Conservation (phyloP, 2,113 vertebrate genomes). For the Grantiella picta region DNA sequence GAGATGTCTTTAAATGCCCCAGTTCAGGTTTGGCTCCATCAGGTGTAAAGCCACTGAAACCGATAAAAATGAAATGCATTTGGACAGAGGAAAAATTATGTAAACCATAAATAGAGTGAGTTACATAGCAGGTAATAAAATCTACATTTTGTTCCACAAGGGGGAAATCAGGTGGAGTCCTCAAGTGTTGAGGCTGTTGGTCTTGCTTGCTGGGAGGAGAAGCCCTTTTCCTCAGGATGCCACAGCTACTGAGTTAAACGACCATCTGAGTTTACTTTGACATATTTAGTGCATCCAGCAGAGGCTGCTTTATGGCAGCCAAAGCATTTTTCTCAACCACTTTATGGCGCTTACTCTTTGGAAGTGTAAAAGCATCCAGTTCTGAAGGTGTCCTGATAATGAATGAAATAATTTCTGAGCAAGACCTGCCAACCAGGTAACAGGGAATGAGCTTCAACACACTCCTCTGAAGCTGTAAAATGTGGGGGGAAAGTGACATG, state of each 20-base stretch:
- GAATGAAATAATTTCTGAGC: slow-evolving; percentile 26
- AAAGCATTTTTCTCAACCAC: slow-evolving; percentile 6
- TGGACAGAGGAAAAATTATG: slow-evolving; percentile 50
- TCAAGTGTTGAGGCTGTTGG: slow-evolving; percentile 36
- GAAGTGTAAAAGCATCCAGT: background rate
- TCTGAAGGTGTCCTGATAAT: background rate
- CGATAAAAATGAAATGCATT: slow-evolving; percentile 31
- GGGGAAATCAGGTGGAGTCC: slow-evolving; percentile 50
- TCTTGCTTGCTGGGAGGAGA: slow-evolving; percentile 16
- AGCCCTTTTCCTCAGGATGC: background rate
- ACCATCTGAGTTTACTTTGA: slow-evolving; percentile 42
- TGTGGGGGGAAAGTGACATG: background rate
- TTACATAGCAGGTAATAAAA: slow-evolving; percentile 55
- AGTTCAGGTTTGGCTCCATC: background rate
- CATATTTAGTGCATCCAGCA: slow-evolving; percentile 42
- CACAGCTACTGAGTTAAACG: background rate
- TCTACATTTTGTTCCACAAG: slow-evolving; percentile 49
- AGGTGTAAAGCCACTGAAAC: slow-evolving; percentile 17
- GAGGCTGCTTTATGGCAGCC: slow-evolving; percentile 11
- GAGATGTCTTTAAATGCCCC: background rate
- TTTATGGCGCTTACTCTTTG: background rate
- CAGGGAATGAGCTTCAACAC: background rate
- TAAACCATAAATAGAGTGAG: slow-evolving; percentile 48
- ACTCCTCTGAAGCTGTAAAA: background rate
- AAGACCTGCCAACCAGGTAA: slow-evolving; percentile 16